These are phyloP conservation scores for Alcis repandata DNA, from an alignment of 2,888 invertebrate species.

Conservation along the genomic window DNA sequence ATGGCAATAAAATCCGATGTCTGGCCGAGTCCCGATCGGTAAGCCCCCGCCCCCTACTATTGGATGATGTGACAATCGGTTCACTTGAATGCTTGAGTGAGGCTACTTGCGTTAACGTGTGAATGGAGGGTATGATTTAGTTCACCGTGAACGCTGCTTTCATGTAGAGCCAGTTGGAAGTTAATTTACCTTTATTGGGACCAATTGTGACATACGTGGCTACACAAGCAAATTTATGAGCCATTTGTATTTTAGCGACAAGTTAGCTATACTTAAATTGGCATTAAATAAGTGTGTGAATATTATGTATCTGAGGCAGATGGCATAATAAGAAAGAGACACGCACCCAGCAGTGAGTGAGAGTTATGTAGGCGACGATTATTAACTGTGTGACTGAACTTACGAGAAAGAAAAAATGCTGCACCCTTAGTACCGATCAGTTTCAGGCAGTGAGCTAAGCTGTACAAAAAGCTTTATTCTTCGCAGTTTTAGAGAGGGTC, in stretches of 20 bases:
- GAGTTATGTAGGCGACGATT: no score
- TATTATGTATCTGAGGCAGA: no score
- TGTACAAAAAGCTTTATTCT: slow-evolving; percentile 67
- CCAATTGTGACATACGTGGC: background rate
- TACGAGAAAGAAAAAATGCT: slow-evolving; percentile 1
- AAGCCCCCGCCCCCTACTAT: slow-evolving; percentile 66
- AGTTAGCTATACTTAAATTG: no score
- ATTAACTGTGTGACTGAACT: background rate
- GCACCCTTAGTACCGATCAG: slow-evolving; percentile 25
- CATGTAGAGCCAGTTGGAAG: background rate
- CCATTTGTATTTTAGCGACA: no score
- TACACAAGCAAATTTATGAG: background rate
- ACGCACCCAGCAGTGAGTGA: no score
- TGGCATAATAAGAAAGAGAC: no score
- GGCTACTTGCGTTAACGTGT: slow-evolving; percentile 30
- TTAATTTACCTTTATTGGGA: background rate
- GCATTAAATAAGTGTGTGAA: no score
- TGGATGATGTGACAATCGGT: slow-evolving; percentile 47
- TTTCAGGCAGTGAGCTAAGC: slow-evolving; percentile 57
- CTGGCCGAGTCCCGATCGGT: slow-evolving; percentile 71
- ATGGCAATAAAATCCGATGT: slow-evolving; percentile 83
- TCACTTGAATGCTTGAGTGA: slow-evolving; percentile 39
- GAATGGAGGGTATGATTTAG: slow-evolving; percentile 41
- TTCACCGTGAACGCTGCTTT: slow-evolving; percentile 1
- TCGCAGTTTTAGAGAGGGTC: slow-evolving; percentile 74